A percentile compares a stretch with the other conserved stretches of the same genome.
Evolutionary conservation across 2,888 invertebrate genomes (phyloP).

Genomic region (Byasa hedistus): DNA sequence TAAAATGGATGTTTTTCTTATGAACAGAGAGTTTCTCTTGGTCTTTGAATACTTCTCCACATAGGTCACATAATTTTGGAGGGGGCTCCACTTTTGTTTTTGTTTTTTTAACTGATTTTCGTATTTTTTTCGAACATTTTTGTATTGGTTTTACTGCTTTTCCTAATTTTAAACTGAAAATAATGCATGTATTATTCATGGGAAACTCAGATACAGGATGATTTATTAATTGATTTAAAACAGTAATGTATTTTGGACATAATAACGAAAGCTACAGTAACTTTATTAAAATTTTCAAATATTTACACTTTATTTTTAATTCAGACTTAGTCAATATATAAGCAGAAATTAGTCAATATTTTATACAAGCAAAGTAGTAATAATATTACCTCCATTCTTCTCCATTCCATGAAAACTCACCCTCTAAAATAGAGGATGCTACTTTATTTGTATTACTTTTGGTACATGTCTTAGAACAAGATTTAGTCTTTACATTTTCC

Average conservation of each 20-base stretch:
- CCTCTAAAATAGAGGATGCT: conserved; percentile 67
- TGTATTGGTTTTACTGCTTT: conserved; percentile 29
- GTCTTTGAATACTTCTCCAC: conserved; percentile 58
- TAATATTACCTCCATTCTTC: conserved; percentile 68
- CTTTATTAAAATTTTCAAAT: too few relatives aligned
- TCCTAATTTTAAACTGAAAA: conserved; percentile 51
- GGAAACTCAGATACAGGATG: too few relatives aligned
- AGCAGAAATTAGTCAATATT: neutral
- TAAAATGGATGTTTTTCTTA: conserved; percentile 52
- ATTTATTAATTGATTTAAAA: too few relatives aligned
- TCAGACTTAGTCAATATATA: too few relatives aligned
- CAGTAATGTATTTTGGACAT: too few relatives aligned
- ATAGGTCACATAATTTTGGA: conserved; percentile 61
- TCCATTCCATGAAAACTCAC: conserved; percentile 65
- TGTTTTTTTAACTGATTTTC: conserved; percentile 35
- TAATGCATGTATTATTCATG: neutral
- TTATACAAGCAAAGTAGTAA: conserved; percentile 13
- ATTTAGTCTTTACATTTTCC: conserved; percentile 47
- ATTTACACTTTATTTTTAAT: too few relatives aligned
- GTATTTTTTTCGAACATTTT: conserved; percentile 32
- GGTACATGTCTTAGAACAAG: conserved; percentile 33
- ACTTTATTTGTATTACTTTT: conserved; percentile 50
- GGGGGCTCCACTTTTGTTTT: conserved; percentile 39
- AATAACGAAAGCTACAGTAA: too few relatives aligned
- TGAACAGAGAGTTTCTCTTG: conserved; percentile 54